phyloP scores from a whole-genome alignment of 2,888 invertebrate species.

The Athalia rosae region DNA sequence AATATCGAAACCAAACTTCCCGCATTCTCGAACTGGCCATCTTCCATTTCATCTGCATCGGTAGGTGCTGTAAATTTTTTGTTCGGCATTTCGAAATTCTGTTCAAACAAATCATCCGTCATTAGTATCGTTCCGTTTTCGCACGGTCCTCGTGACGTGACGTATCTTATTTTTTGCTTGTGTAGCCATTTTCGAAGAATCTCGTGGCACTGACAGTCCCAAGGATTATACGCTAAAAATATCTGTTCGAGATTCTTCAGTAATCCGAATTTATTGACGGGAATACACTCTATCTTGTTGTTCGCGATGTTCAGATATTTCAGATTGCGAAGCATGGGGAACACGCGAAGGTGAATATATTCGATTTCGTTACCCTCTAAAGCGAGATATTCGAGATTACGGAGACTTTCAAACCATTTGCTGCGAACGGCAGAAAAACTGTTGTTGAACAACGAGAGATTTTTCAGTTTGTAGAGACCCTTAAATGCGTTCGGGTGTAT shows the following conservation, averaged over 20 bases:
- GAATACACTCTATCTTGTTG: conserved; percentile 58
- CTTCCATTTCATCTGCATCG: neutral
- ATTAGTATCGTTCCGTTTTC: neutral
- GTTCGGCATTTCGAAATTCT: conserved; percentile 20
- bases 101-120: conserved; percentile 19
- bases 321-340: conserved; percentile 55
- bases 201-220: conserved; percentile 57
- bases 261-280: conserved; percentile 50
- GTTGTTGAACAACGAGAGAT: conserved; percentile 58
- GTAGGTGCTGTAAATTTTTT: neutral
- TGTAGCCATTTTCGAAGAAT: conserved; percentile 54
- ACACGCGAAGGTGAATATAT: conserved; percentile 54
- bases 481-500: conserved; percentile 62
- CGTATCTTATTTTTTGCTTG: conserved; percentile 55
- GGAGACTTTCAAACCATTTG: conserved; percentile 62
- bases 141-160: conserved; percentile 55
- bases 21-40: neutral
- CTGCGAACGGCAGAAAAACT: conserved; percentile 51
- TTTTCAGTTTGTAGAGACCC: conserved; percentile 60
- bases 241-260: conserved; percentile 56
- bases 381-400: conserved; percentile 56
- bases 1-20: no score
- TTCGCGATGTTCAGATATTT: conserved; percentile 55
- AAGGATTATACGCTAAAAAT: conserved; percentile 58
- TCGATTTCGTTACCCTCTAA: conserved; percentile 56